Base-by-base conservation (phyloP, 2,797 vertebrate genomes). In the Galagoides demidoff region DNA sequence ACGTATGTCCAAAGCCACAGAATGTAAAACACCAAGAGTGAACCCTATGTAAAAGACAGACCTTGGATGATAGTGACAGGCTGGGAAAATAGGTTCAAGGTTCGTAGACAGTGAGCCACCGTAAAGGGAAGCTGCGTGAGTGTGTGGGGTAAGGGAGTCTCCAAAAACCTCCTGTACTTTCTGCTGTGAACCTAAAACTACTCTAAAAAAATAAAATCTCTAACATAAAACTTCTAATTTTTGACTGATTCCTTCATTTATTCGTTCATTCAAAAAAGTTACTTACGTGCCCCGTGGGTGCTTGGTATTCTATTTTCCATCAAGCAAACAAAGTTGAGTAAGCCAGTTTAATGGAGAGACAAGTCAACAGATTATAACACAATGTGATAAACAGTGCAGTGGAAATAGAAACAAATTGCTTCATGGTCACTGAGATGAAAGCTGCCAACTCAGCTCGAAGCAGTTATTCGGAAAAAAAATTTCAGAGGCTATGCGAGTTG, bases 341-440 rank as follows among this genome's bases (percentile, higher is more conserved):
- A 94, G 55, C 7, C 20, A 78, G 20, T 89, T 91, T 90, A 92
- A 64, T 19, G 86, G 55, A 71, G 49, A 91, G 31, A 70, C 16
- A 89, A 39, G 82, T 88, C 43, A 73, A 83, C 22, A 34, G n/a
- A 59, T 68, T 55, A 39, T 71, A 92, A 63, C 8, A 55, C 11
- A 74, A 79, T 85, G 43, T 79, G 31, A 43, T 84, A 85, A 89
- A 34, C 37, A 63, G 27, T 68, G 17, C 4, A 83, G 39, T 74
- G 77, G 63, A 96, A 94, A 86, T 61, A 87, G 49, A 85, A 94
- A 74, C 52, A 84, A 81, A 89, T 81, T 55, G 37, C 49, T 86
- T 85, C 23, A 52, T 66, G 52, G 23, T 39, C 59, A 57, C 20
- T 73, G 63, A 59, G 82, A 79, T 16, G 34, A 90, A 66, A 88